phyloP scores from a whole-genome alignment of 64 coral and sea anemone species.

The Orbicella faveolata region DNA sequence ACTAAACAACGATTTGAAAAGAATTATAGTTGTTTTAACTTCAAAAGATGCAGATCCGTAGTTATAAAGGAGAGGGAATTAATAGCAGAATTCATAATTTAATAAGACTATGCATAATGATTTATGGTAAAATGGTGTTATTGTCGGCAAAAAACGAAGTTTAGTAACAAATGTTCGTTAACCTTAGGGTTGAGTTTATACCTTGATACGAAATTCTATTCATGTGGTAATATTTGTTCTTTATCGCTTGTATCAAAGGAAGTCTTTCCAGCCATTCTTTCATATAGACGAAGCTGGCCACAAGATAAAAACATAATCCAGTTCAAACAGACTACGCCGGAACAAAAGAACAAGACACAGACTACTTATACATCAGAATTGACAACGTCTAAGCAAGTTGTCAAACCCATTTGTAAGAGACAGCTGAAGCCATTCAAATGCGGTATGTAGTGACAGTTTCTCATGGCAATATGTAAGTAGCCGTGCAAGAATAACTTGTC shows the following conservation, averaged over 20 bases:
- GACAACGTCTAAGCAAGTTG: not conserved
- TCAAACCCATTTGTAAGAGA: not conserved
- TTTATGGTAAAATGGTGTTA: no score
- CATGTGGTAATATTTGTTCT: no score
- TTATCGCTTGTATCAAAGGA: not conserved
- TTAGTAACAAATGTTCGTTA: no score
- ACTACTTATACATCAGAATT: not conserved
- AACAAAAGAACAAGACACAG: not conserved
- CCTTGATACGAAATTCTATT: no score
- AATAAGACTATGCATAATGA: no score
- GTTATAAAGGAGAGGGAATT: no score
- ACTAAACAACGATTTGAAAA: not conserved
- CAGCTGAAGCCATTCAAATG: slow-evolving; percentile 2
- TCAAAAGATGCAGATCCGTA: not conserved
- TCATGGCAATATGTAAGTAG: not conserved
- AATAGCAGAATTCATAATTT: no score
- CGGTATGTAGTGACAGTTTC: not conserved
- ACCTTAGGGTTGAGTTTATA: no score
- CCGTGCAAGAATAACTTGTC: not conserved
- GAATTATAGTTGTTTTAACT: not conserved
- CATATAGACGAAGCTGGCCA: not conserved
- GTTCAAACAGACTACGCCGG: not conserved
- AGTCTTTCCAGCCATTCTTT: not conserved
- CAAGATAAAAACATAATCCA: not conserved
- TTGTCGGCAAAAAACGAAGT: no score